A percentile compares a stretch with the other conserved stretches of the same genome.
phyloP scores from a whole-genome alignment of 1,140 invertebrate genomes.

The Drosophila saltans region DNA sequence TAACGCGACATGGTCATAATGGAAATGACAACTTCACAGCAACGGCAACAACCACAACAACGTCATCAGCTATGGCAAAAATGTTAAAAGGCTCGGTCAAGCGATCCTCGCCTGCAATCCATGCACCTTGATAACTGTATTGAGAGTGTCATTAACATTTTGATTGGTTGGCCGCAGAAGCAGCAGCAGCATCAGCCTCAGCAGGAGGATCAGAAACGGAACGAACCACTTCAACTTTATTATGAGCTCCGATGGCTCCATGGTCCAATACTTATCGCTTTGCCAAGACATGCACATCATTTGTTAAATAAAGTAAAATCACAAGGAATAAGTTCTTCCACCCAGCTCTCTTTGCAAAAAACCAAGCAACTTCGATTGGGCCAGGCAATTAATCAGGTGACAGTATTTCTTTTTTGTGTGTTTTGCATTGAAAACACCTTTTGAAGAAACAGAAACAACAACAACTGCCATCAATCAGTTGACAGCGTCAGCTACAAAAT shows the following conservation, averaged over 20 bases:
- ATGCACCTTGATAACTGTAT: constrained; percentile 73
- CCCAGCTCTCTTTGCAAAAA: neutral
- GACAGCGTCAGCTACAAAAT: constrained; percentile 46
- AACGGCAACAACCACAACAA: constrained; percentile 21
- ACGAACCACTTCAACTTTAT: constrained; percentile 52
- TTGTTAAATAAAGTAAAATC: constrained; percentile 71
- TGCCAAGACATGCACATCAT: constrained; percentile 71
- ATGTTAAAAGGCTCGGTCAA: constrained; percentile 76
- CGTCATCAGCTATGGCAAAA: constrained; percentile 52
- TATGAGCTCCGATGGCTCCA: constrained; percentile 49
- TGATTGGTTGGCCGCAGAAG: constrained; percentile 66
- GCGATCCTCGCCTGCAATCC: constrained; percentile 5
- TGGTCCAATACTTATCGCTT: constrained; percentile 60
- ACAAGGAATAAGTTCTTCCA: neutral
- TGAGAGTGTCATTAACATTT: constrained; percentile 83
- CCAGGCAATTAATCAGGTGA: constrained; percentile 73
- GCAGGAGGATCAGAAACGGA: neutral
- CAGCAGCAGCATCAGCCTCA: neutral
- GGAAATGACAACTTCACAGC: constrained; percentile 82
- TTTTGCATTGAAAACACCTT: constrained; percentile 77
- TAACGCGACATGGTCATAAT: constrained; percentile 83
- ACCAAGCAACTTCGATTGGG: constrained; percentile 31
- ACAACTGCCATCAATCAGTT: constrained; percentile 70
- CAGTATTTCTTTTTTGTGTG: constrained; percentile 15
- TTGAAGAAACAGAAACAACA: constrained; percentile 39